phyloP scores from a whole-genome alignment of 2,888 invertebrate genomes.

The Bursaphelenchus okinawaensis region DNA sequence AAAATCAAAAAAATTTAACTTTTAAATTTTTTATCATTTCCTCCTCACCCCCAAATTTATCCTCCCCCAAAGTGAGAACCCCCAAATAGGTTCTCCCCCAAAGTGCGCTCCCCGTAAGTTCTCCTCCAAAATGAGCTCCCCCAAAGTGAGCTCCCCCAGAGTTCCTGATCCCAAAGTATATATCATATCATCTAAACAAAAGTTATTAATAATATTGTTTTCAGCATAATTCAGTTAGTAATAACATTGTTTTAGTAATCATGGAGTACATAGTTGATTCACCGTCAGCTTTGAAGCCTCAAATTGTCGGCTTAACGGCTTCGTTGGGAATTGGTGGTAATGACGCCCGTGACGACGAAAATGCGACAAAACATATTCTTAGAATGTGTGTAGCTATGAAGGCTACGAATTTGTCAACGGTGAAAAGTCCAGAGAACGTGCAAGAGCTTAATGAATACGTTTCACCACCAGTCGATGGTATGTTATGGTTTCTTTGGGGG shows the following conservation, averaged over 20 bases:
- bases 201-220: no score
- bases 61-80: no score
- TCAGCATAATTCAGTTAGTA: background rate
- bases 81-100: no score
- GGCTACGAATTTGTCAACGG: constrained; percentile 23
- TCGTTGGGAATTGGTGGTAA: constrained; percentile 37
- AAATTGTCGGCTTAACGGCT: constrained; percentile 41
- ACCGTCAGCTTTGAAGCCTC: constrained; percentile 19
- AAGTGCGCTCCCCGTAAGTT: no score
- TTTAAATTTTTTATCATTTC: no score
- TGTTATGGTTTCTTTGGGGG: no score
- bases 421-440: constrained; percentile 16
- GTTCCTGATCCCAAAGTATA: no score
- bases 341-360: background rate
- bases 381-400: constrained; percentile 27
- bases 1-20: no score
- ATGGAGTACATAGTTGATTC: constrained; percentile 20
- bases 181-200: no score
- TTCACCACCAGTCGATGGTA: constrained; percentile 27
- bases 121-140: no score
- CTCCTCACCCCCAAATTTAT: no score
- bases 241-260: constrained; percentile 21
- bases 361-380: constrained; percentile 21
- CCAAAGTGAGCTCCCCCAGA: no score
- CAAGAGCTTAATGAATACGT: constrained; percentile 23